Evolutionary conservation across 2,797 vertebrate species (phyloP).

Genomic region (Silurus aristotelis): DNA sequence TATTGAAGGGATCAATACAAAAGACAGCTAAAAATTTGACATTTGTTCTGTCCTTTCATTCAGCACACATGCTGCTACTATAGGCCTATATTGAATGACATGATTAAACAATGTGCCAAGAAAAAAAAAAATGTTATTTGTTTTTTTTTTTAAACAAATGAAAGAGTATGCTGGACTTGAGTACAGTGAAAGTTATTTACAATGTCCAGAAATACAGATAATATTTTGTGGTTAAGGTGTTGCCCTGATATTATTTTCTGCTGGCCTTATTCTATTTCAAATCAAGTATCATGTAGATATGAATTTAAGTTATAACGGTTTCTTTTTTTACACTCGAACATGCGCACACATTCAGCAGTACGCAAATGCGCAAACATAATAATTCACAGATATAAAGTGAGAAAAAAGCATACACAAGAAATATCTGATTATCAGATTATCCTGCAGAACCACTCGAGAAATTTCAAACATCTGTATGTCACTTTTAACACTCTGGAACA

Average conservation of each 20-base stretch:
- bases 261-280: not conserved
- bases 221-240: conserved; percentile 29
- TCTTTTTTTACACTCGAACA: not conserved
- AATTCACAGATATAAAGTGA: conserved; percentile 4
- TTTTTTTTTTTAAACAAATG: not conserved
- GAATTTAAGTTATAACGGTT: not conserved
- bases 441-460: not conserved
- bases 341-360: not conserved
- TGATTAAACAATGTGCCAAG: conserved; percentile 5
- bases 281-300: not conserved
- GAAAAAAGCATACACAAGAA: conserved; percentile 12
- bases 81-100: not conserved
- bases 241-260: not conserved
- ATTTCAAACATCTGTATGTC: not conserved
- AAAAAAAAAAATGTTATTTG: not conserved
- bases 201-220: conserved; percentile 16
- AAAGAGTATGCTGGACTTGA: conserved; percentile 11
- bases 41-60: conserved; percentile 17
- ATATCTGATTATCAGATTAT: conserved; percentile 15
- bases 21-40: conserved; percentile 41
- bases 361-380: not conserved
- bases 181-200: conserved; percentile 34
- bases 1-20: conserved; percentile 32
- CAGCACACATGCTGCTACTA: conserved; percentile 1
- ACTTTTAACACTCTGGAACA: not conserved